Evolutionary conservation across 2,113 vertebrate genomes (phyloP).

Genomic region (Rhinopomastus cyanomelas): DNA sequence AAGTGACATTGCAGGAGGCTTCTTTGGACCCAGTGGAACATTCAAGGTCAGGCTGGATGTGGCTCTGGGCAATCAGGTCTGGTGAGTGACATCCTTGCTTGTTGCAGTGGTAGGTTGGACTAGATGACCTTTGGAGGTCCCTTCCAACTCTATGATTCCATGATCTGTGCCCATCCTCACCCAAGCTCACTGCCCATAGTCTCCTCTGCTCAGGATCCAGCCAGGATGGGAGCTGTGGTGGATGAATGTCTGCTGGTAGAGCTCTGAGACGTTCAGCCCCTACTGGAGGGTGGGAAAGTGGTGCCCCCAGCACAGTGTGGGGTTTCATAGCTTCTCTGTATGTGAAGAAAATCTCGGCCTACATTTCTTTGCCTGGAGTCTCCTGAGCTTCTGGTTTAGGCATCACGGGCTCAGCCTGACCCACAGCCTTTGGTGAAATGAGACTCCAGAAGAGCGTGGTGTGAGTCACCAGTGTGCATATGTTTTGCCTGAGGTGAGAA

Average conservation of each 20-base stretch:
- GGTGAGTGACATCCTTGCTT: too few species aligned
- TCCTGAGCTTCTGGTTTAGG: not conserved
- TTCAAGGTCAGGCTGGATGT: too few species aligned
- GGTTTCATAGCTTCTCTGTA: not conserved
- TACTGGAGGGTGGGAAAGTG: not conserved
- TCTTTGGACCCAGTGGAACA: not conserved
- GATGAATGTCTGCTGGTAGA: not conserved
- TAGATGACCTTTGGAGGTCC: too few species aligned
- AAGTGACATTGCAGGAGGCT: not conserved
- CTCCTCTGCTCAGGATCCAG: not conserved
- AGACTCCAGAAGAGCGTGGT: not conserved
- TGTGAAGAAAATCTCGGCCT: not conserved
- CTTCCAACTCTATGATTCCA: too few species aligned
- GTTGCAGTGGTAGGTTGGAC: too few species aligned
- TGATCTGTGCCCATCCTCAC: not conserved
- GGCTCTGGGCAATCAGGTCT: too few species aligned
- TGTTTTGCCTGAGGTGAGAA: constrained; percentile 51
- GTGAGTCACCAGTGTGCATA: constrained; percentile 18
- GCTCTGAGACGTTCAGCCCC: not conserved
- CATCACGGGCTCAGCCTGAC: not conserved
- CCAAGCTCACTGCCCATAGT: fast-evolving
- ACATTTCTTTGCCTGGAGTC: not conserved
- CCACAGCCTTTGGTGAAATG: not conserved
- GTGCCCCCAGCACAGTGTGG: not conserved
- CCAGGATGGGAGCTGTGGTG: not conserved